Evolutionary conservation across 2,113 vertebrate species (phyloP).

Genomic region (Nicator chloris): DNA sequence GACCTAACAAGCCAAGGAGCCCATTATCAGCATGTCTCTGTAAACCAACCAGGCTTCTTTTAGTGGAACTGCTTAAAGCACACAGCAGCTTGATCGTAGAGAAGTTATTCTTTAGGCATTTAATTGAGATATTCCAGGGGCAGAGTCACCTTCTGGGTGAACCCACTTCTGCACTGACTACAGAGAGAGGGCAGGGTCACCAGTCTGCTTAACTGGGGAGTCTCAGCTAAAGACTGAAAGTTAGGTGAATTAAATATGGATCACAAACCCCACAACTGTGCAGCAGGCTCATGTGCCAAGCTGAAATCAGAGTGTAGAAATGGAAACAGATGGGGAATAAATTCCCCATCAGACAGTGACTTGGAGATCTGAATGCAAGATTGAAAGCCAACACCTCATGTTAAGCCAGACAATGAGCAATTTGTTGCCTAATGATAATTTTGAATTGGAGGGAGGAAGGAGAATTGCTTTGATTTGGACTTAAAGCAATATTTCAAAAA

Average conservation of each 20-base stretch:
- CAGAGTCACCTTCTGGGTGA: conserved; percentile 11
- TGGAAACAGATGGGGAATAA: conserved; percentile 9
- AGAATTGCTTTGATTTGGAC: background rate
- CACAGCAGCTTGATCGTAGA: background rate
- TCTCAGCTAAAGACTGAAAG: background rate
- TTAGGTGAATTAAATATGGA: background rate
- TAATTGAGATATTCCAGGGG: background rate
- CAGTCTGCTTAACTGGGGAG: background rate
- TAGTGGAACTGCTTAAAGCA: background rate
- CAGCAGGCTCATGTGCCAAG: background rate
- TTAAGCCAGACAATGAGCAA: conserved; percentile 3
- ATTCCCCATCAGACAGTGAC: background rate
- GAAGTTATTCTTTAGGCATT: background rate
- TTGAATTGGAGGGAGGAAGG: background rate
- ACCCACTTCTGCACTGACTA: background rate
- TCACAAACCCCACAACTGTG: background rate
- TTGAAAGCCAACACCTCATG: background rate
- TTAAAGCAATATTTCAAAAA: background rate
- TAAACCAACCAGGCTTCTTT: background rate
- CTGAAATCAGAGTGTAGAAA: background rate
- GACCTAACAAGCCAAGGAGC: conserved; percentile 37
- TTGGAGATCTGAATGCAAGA: background rate
- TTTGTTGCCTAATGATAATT: background rate
- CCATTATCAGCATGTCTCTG: background rate
- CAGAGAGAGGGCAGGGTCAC: background rate